Evolutionary conservation across 2,888 invertebrate genomes (phyloP).

Genomic region (Altica lythri): DNA sequence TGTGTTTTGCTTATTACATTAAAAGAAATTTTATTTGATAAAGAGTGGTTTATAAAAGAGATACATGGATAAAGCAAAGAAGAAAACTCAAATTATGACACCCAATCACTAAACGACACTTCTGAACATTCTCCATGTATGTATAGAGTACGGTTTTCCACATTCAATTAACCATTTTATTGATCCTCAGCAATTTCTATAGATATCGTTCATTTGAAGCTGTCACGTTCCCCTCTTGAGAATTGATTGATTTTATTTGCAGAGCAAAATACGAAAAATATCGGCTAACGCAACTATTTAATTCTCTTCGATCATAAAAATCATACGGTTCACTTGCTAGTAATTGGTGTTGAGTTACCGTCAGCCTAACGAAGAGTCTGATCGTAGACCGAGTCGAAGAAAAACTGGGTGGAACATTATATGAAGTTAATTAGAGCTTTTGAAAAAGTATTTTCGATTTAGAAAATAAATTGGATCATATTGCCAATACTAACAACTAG

Average conservation of each 20-base stretch:
- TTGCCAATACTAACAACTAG: no score
- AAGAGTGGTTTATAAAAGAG: no score
- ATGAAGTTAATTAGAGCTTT: no score
- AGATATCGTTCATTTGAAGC: constrained; percentile 12
- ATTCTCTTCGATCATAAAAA: constrained; percentile 35
- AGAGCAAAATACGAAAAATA: constrained; percentile 27
- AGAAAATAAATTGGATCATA: no score
- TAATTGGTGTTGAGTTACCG: constrained; percentile 39
- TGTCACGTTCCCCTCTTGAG: constrained; percentile 22
- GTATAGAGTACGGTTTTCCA: no score
- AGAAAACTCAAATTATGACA: no score
- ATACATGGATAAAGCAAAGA: no score
- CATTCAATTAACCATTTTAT: constrained; percentile 22
- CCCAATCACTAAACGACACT: no score
- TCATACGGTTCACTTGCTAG: constrained; percentile 33
- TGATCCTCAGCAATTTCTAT: constrained; percentile 22
- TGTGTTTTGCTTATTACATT: no score
- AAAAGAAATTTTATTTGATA: no score
- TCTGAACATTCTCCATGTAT: no score
- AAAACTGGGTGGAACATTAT: constrained; percentile 6
- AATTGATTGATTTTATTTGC: constrained; percentile 30
- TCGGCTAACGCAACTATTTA: constrained; percentile 31
- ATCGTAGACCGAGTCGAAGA: not conserved
- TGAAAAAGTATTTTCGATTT: no score
- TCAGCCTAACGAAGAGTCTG: constrained; percentile 26